Base-by-base conservation (phyloP, 2,888 invertebrate genomes). In the Oscheius sp. region DNA sequence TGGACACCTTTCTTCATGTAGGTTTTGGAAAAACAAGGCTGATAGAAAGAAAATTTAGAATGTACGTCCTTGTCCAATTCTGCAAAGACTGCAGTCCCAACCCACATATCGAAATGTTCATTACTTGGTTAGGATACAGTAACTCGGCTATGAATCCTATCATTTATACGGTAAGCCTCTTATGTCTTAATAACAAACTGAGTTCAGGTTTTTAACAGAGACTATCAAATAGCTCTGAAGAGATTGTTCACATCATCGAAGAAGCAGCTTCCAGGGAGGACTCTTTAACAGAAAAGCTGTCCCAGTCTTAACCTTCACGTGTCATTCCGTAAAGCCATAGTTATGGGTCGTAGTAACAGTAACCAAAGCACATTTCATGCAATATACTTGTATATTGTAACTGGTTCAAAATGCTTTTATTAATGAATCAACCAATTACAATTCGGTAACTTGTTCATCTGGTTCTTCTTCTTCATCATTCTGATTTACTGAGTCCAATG, bases 121-220 rank as follows among this genome's bases (percentile, higher is more conserved):
- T 89, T 65, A 89, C 88, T 4, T 89, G 88, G 88, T 74, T 88
- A 32, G 87, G 87, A 10, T 88, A 88, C 80, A 84, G 83, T 35
- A 86, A 89, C 72, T 87, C 87, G 7, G 88, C 88, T 29, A 89
- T 89, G 88, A 89, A 89, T 73, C 89, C 89, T 3, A 89, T 88
- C 53, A 89, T 89, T 73, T 89, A 89, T 76, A 89, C 88, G 76
- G 88, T 87, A 73, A 58, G 48, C 57, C 48, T 47, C 9, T 51
- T 42, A 29, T 53, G 48, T 37, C 37, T 51, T 7, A 42, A 60
- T 11, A n/a, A 32, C 62, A 60, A 68, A 58, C 9, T 35, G 13
- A 21, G 74, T 82, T 72, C 68, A 86, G 86, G 87, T 89, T 11
- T 88, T 89, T 81, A 89, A 89, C 76, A 81, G 88, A 33, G 88